Conservation (phyloP, 2,113 vertebrate species). For the Xerus inauris region DNA sequence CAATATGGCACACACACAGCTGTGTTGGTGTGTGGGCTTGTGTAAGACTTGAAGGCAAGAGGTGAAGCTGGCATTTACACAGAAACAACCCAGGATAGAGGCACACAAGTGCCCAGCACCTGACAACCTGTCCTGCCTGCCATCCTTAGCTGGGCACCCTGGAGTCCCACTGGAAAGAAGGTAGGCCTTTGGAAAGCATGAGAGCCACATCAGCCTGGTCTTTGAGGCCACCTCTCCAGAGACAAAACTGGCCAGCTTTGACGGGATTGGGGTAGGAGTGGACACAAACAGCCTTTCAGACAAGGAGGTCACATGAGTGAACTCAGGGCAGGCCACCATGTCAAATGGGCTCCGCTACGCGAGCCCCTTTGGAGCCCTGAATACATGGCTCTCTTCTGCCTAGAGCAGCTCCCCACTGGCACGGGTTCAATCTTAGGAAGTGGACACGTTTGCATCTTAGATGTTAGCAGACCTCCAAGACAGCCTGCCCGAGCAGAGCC, state of each 20-base stretch:
- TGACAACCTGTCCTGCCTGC: fast-evolving
- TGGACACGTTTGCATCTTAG: not conserved
- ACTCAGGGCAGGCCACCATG: fast-evolving
- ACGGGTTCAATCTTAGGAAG: fast-evolving
- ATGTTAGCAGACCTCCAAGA: too few species aligned
- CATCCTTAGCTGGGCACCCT: not conserved
- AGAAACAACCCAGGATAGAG: fast-evolving
- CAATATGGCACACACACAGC: not conserved
- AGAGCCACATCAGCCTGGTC: not conserved
- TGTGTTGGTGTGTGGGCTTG: fast-evolving
- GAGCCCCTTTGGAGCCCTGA: fast-evolving
- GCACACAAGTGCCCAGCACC: not conserved
- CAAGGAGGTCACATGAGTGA: fast-evolving
- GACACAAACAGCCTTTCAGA: not conserved
- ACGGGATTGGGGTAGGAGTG: too few species aligned
- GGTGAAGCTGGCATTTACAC: fast-evolving
- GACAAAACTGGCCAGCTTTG: fast-evolving
- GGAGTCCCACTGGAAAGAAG: not conserved
- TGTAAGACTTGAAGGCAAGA: not conserved
- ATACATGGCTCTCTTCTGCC: fast-evolving
- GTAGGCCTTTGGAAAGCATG: not conserved
- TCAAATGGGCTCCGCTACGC: fast-evolving
- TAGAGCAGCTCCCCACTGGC: fast-evolving
- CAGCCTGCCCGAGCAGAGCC: not conserved
- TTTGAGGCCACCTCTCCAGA: not conserved